Conservation (phyloP, 2,113 vertebrate species). For the Hoplias malabaricus region DNA sequence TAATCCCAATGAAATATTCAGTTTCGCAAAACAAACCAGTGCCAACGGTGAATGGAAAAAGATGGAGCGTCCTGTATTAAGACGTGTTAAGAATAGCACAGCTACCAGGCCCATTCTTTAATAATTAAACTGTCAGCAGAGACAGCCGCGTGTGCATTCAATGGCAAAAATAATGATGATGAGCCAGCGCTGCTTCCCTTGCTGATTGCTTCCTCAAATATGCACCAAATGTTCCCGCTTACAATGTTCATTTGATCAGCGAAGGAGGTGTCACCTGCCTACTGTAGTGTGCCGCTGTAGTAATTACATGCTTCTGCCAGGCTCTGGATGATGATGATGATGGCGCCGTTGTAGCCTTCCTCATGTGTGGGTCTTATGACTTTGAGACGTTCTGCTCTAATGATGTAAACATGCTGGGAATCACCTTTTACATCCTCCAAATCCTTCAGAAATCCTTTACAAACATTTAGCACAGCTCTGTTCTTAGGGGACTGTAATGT, state of each 20-base stretch:
- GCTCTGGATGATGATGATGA: not conserved
- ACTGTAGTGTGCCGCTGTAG: conserved; percentile 4
- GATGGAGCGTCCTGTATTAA: not conserved
- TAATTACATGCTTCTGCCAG: conserved; percentile 14
- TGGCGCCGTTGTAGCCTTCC: conserved; percentile 3
- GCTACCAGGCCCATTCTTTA: conserved; percentile 10
- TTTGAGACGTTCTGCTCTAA: conserved; percentile 27
- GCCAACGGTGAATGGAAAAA: conserved; percentile 23
- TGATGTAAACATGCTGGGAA: not conserved
- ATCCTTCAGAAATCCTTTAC: not conserved
- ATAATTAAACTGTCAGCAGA: conserved; percentile 40
- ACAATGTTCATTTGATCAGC: conserved; percentile 19
- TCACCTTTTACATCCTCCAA: not conserved
- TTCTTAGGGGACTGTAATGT: not conserved
- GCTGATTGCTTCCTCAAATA: conserved; percentile 14
- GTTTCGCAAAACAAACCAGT: not conserved
- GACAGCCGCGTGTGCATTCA: conserved; percentile 32
- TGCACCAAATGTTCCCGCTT: conserved; percentile 30
- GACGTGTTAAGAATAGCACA: conserved; percentile 17
- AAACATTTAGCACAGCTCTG: not conserved
- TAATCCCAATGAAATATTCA: not conserved
- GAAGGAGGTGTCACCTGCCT: conserved; percentile 25
- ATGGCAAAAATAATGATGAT: conserved; percentile 30
- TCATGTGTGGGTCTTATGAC: not conserved
- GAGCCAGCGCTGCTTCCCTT: conserved; percentile 1